Base-by-base conservation (phyloP, 2,113 vertebrate species). In the Spea bombifrons region DNA sequence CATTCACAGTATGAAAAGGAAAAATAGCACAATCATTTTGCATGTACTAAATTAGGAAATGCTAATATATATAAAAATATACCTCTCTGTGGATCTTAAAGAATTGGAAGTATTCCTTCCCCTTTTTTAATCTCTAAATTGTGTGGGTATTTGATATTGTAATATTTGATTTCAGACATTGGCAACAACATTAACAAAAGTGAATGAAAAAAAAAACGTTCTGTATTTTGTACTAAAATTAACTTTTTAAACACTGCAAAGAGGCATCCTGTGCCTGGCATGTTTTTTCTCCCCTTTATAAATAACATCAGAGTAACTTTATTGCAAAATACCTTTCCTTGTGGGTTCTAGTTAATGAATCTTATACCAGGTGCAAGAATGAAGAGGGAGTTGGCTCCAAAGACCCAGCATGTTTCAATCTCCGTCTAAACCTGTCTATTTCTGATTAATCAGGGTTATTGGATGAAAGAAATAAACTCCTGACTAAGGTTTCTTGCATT, bases 401-500 rank as follows among this genome's bases (percentile, higher is more conserved):
- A 5, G 17, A 53, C n/a, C 30, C n/a, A 61, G 55, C 10, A 16
- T 69, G 12, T 70, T 77, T 70, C 16, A 61, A 5, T 30, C 66
- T 63, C 46, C 49, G 55, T 61, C 66, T 16, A 63, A 77, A 77
- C 46, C 55, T 76, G 75, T 45, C 66, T 30, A 70, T 61, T 76
- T 76, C 66, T 77, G 16, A 70, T 77, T 63, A 63, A 70, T 71
- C 66, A 63, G 16, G 52, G 75, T 77, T 77, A 71, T 70, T 69
- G 55, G 55, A 50, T 77, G 55, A 64, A 77, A 63, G 75, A 47
- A 77, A 50, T 67, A 70, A 77, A 77, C 75, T 70, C 45, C 66
- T 77, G 67, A 70, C 75, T 70, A 77, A 77, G 75, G 66, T 63
- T 77, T 77, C 44, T 70, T 70, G 68, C 48, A 68, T 49, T 61